Evolutionary conservation across 1,140 invertebrate species (phyloP).

Genomic region (Tenebrio molitor): DNA sequence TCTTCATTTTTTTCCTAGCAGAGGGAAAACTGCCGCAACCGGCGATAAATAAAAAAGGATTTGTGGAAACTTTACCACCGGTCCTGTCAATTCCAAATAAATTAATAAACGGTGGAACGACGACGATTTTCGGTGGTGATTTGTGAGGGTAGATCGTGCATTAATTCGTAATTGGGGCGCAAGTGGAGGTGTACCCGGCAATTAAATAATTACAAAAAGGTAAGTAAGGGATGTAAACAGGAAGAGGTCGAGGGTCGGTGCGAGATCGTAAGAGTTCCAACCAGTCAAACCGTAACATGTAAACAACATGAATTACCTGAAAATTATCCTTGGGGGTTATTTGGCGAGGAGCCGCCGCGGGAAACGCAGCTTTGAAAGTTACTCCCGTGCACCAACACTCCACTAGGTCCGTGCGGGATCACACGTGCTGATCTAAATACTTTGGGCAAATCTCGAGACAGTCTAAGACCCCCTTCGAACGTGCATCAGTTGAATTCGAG

Average conservation of each 20-base stretch:
- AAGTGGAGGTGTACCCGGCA: neutral
- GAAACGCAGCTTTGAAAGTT: too few relatives aligned
- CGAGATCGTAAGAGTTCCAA: neutral
- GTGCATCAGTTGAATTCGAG: too few relatives aligned
- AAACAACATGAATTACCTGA: too few relatives aligned
- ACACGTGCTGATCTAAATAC: too few relatives aligned
- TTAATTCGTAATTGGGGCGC: neutral
- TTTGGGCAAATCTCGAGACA: too few relatives aligned
- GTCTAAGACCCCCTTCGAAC: too few relatives aligned
- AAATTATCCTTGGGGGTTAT: too few relatives aligned
- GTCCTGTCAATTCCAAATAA: neutral
- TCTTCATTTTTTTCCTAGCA: constrained; percentile 25
- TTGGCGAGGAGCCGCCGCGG: too few relatives aligned
- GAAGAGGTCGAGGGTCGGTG: neutral
- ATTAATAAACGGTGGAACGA: neutral
- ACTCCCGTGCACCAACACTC: too few relatives aligned
- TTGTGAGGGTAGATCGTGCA: neutral
- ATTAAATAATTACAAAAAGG: neutral
- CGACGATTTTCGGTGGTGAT: neutral
- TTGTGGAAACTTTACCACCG: neutral
- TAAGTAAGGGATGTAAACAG: too few relatives aligned
- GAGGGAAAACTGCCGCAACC: neutral
- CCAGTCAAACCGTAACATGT: too few relatives aligned
- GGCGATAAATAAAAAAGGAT: neutral
- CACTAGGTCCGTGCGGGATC: too few relatives aligned